Conservation (phyloP, 2,797 vertebrate species). For the Brachyalestes nurse region DNA sequence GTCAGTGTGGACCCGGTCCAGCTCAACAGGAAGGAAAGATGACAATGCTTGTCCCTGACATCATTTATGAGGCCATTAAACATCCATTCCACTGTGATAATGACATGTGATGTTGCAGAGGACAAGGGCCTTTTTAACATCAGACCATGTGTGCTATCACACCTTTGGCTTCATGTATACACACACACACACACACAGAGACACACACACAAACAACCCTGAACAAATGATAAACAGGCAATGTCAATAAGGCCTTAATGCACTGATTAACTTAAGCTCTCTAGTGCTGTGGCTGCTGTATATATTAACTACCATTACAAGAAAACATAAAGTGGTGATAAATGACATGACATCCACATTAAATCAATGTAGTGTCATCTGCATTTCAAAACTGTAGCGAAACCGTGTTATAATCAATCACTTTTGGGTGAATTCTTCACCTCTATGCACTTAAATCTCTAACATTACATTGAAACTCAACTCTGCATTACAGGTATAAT, state of each 20-base stretch:
- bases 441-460: too few species aligned
- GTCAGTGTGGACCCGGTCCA: constrained; percentile 51
- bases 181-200: too few species aligned
- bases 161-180: constrained; percentile 42
- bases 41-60: constrained; percentile 56
- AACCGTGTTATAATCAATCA: not conserved
- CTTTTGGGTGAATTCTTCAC: not conserved
- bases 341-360: not conserved
- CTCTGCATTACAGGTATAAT: not conserved
- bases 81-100: constrained; percentile 50
- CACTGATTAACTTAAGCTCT: constrained; percentile 12
- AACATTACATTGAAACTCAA: not conserved
- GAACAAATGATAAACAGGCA: constrained; percentile 31
- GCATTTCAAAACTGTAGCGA: not conserved
- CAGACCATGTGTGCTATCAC: constrained; percentile 27
- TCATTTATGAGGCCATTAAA: constrained; percentile 58
- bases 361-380: not conserved
- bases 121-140: constrained; percentile 48
- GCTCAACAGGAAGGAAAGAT: constrained; percentile 50
- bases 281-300: not conserved
- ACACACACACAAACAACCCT: too few species aligned
- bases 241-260: constrained; percentile 15
- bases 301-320: not conserved
- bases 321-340: not conserved
- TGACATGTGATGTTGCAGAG: constrained; percentile 52